Evolutionary conservation across 2,888 invertebrate species (phyloP).

Genomic region (Drosophila aldrichi): DNA sequence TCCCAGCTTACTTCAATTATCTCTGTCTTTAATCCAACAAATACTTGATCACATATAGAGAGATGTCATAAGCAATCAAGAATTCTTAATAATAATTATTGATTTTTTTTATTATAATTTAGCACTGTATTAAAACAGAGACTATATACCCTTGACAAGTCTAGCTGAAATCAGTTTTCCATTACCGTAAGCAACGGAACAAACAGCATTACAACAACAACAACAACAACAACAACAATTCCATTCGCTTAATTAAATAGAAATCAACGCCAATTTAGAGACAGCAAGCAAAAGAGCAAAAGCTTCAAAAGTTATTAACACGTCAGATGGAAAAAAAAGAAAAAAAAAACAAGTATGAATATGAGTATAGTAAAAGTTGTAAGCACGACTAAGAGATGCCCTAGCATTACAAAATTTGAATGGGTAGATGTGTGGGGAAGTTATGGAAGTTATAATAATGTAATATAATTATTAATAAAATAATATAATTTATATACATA

Average conservation of each 20-base stretch:
- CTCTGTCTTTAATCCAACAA: not conserved
- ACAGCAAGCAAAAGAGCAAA: constrained; percentile 47
- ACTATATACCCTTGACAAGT: constrained; percentile 35
- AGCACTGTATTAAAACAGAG: constrained; percentile 10
- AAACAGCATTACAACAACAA: constrained; percentile 7
- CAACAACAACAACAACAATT: constrained; percentile 15
- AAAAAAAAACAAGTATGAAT: constrained; percentile 24
- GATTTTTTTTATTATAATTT: not conserved
- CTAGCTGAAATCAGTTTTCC: constrained; percentile 25
- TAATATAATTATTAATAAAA: no score
- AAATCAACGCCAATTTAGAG: constrained; percentile 77
- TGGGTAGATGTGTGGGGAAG: no score
- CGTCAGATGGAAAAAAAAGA: constrained; percentile 31
- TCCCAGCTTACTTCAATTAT: not conserved
- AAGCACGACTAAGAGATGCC: not conserved
- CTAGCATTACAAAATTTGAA: not conserved
- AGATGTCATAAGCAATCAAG: not conserved
- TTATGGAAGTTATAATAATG: no score
- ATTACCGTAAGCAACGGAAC: not conserved
- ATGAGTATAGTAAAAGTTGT: not conserved
- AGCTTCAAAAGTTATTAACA: constrained; percentile 74
- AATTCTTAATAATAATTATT: not conserved
- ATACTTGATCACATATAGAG: not conserved
- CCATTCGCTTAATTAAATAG: constrained; percentile 70
- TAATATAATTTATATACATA: no score